phyloP scores from a whole-genome alignment of 2,797 vertebrate species.

The Poliocrania exsul region DNA sequence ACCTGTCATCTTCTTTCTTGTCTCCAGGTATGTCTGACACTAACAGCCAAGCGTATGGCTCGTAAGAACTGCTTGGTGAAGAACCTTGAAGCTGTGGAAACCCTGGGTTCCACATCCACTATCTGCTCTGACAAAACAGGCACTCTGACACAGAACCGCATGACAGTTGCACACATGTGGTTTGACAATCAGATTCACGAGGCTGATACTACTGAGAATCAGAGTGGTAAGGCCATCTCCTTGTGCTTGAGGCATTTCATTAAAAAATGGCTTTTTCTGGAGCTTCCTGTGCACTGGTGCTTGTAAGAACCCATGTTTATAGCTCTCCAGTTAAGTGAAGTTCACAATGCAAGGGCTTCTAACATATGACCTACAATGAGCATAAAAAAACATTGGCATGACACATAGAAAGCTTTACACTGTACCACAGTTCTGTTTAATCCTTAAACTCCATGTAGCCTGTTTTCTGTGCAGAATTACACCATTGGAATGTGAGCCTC shows the following conservation, averaged over 20 bases:
- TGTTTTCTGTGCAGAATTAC: neutral
- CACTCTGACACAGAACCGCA: slow-evolving; percentile 88
- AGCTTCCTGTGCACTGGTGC: neutral
- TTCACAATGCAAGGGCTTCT: neutral
- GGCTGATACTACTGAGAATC: slow-evolving; percentile 89
- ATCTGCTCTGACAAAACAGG: slow-evolving; percentile 90
- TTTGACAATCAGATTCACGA: slow-evolving; percentile 91
- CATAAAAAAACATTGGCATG: neutral
- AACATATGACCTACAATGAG: rapidly evolving
- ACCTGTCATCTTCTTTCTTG: neutral
- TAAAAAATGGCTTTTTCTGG: neutral
- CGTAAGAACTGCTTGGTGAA: slow-evolving; percentile 97
- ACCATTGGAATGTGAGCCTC: neutral
- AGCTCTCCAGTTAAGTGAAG: neutral
- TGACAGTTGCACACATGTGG: slow-evolving; percentile 92
- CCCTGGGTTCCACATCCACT: slow-evolving; percentile 89
- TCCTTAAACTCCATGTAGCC: neutral
- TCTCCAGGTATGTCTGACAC: slow-evolving; percentile 90
- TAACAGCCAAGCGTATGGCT: slow-evolving; percentile 97
- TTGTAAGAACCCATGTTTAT: neutral
- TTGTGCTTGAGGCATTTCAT: neutral
- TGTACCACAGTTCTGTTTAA: neutral
- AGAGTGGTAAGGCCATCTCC: slow-evolving; percentile 82
- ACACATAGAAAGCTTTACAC: neutral
- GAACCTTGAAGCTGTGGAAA: slow-evolving; percentile 95